phyloP scores from a whole-genome alignment of 2,888 invertebrate genomes.

The Marasmarcha lunaedactyla region DNA sequence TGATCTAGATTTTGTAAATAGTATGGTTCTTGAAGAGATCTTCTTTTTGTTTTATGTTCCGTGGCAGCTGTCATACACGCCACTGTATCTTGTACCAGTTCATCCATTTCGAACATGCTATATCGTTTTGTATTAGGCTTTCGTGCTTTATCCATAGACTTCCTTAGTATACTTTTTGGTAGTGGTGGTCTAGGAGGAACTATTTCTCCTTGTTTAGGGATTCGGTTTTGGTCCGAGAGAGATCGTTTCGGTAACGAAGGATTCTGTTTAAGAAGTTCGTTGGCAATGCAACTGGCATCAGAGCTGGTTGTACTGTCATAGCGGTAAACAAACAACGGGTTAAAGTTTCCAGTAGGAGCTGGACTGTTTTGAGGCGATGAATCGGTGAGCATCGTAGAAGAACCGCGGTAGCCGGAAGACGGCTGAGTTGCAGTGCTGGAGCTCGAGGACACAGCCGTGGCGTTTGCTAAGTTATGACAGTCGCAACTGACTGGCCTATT shows the following conservation, averaged over 20 bases:
- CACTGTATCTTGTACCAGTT: constrained; percentile 60
- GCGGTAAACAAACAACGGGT: constrained; percentile 84
- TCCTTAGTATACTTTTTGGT: constrained; percentile 79
- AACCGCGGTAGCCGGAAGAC: constrained; percentile 88
- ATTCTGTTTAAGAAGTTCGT: constrained; percentile 51
- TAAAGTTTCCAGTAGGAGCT: constrained; percentile 69
- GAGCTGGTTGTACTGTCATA: constrained; percentile 83
- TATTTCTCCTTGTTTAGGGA: constrained; percentile 55
- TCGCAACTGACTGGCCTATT: constrained; percentile 73
- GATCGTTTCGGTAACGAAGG: constrained; percentile 78
- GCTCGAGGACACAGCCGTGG: constrained; percentile 72
- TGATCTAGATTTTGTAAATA: constrained; percentile 68
- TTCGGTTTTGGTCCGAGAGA: constrained; percentile 66
- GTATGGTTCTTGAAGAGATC: constrained; percentile 82
- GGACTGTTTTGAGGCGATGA: constrained; percentile 80
- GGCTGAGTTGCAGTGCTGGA: constrained; percentile 83
- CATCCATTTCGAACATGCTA: constrained; percentile 84
- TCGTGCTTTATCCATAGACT: constrained; percentile 69
- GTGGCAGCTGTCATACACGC: constrained; percentile 54
- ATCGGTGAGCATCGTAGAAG: constrained; percentile 84
- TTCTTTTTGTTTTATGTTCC: constrained; percentile 72
- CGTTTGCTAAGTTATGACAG: constrained; percentile 65
- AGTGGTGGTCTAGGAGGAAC: constrained; percentile 79
- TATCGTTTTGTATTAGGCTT: constrained; percentile 74
- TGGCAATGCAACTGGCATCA: constrained; percentile 77